These are phyloP conservation scores for Carabus problematicus DNA, from an alignment of 2,888 invertebrate species.

Conservation along the genomic window DNA sequence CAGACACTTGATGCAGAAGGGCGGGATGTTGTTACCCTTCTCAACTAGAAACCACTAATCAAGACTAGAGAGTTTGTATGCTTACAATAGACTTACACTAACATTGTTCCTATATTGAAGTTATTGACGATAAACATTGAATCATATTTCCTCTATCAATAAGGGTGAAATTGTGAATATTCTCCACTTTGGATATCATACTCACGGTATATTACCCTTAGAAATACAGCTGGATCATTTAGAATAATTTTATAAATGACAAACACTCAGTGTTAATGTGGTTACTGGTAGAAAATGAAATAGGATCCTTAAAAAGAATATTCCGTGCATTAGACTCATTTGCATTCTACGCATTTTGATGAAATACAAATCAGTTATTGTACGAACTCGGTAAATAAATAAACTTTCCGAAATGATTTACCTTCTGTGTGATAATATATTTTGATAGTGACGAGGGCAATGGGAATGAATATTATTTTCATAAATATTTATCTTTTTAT, in stretches of 20 bases:
- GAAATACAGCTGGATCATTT: no score
- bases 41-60: no score
- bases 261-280: no score
- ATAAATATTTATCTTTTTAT: conserved; percentile 29
- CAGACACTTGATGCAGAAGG: neutral
- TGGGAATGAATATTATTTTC: conserved; percentile 14
- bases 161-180: no score
- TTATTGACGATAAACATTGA: no score
- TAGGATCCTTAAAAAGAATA: neutral
- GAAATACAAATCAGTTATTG: conserved; percentile 29
- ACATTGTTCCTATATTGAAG: conserved; percentile 10
- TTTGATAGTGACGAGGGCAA: conserved; percentile 12
- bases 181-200: no score
- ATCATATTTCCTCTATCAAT: no score
- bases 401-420: conserved; percentile 10
- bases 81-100: neutral
- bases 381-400: neutral
- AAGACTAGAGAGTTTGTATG: neutral
- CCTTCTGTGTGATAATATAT: conserved; percentile 36
- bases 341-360: conserved; percentile 31
- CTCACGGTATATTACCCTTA: no score
- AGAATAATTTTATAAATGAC: no score
- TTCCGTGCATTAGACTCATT: conserved; percentile 7
- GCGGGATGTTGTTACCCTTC: neutral
- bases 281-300: neutral